A percentile compares a stretch with the other conserved stretches of the same genome.
Conservation (phyloP, 2,888 invertebrate genomes). For the Orthonychiurus folsomi region DNA sequence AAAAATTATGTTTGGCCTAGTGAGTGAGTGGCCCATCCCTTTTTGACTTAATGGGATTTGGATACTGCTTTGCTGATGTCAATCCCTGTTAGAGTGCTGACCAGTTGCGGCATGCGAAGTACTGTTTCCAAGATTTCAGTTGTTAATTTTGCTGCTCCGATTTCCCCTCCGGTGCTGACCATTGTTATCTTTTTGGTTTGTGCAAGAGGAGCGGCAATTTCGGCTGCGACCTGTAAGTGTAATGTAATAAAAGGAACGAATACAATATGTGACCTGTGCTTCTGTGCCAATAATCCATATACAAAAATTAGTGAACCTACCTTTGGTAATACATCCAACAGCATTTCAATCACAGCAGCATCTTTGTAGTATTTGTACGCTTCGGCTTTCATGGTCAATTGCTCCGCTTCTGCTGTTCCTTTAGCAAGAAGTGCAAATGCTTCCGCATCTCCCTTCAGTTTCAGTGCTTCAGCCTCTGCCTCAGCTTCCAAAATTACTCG, state of each 20-base stretch:
- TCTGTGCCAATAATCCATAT: neutral
- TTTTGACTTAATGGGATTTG: constrained; percentile 2
- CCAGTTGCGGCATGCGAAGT: constrained; percentile 1
- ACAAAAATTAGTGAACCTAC: constrained; percentile 49
- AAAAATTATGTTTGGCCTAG: neutral
- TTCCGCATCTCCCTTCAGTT: constrained; percentile 76
- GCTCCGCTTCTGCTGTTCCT: constrained; percentile 91
- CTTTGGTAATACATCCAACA: constrained; percentile 88
- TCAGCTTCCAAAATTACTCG: constrained; percentile 3
- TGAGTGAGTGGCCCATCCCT: neutral
- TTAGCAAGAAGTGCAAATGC: constrained; percentile 89
- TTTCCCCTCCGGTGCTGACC: constrained; percentile 2
- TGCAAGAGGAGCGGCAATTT: neutral
- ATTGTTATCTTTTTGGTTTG: neutral
- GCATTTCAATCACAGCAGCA: constrained; percentile 93
- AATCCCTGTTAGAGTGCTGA: neutral
- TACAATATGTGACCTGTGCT: neutral
- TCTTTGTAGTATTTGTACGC: constrained; percentile 94
- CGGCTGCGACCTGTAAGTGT: neutral
- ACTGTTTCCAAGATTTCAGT: neutral
- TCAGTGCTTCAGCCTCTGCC: constrained; percentile 48
- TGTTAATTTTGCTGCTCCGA: neutral
- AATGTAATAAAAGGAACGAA: neutral
- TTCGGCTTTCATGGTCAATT: constrained; percentile 94
- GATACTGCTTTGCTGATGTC: neutral